Conservation (phyloP, 2,113 vertebrate species). For the Drymodes brunneopygia region DNA sequence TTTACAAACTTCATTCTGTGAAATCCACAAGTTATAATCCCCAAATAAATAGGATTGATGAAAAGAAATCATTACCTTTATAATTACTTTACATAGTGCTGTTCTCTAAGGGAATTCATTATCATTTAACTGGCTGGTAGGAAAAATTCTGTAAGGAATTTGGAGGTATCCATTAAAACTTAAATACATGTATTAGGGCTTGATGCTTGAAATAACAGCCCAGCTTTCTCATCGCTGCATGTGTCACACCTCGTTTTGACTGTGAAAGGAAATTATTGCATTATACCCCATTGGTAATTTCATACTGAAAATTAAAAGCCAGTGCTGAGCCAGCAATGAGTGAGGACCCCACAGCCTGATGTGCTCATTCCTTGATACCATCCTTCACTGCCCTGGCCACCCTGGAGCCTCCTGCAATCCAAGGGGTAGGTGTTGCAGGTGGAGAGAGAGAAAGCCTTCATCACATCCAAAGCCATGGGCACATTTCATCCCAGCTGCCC, state of each 20-base stretch:
- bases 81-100: neutral
- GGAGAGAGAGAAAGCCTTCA: neutral
- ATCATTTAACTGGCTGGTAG: neutral
- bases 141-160: neutral
- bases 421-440: neutral
- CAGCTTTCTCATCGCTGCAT: neutral
- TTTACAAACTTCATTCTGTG: neutral
- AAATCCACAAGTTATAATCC: neutral
- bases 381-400: rapidly evolving
- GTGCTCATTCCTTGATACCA: neutral
- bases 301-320: neutral
- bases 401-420: neutral
- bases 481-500: neutral
- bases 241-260: neutral
- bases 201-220: neutral
- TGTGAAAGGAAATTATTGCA: neutral
- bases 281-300: neutral
- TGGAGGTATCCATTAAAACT: neutral
- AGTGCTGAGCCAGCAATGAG: neutral
- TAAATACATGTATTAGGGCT: neutral
- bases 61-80: neutral
- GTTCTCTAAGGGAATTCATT: neutral
- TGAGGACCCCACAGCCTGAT: neutral
- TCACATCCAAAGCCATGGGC: rapidly evolving
- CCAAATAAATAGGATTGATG: neutral